These are phyloP conservation scores for Pempheris klunzingeri DNA, from an alignment of 2,797 vertebrate genomes.

Conservation along the genomic window DNA sequence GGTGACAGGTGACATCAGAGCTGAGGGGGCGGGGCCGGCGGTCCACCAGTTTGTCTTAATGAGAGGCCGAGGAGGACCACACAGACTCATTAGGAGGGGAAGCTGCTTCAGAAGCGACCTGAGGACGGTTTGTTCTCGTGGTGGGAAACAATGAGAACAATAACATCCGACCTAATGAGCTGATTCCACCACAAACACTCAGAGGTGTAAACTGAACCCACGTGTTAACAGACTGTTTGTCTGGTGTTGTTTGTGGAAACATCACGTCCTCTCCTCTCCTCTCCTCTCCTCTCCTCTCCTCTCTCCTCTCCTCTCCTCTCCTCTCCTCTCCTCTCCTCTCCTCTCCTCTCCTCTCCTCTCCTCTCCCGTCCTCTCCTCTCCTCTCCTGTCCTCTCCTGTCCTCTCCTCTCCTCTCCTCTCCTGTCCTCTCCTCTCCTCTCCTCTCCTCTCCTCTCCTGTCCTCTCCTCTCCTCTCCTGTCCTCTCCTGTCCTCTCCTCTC, in stretches of 20 bases:
- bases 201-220: constrained; percentile 3
- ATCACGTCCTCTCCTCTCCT: neutral
- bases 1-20: neutral
- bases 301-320: neutral
- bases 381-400: neutral
- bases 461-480: neutral
- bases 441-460: neutral
- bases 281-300: neutral
- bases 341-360: neutral
- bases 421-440: no score
- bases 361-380: no score
- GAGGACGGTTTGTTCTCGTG: constrained; percentile 20
- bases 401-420: no score
- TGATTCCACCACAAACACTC: constrained; percentile 12
- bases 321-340: neutral
- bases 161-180: constrained; percentile 40
- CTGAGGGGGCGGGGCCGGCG: neutral
- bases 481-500: no score
- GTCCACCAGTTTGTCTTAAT: constrained; percentile 29
- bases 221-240: constrained; percentile 29
- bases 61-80: constrained; percentile 17
- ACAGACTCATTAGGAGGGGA: constrained; percentile 45
- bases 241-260: neutral
- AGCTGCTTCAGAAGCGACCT: constrained; percentile 27
- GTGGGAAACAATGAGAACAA: constrained; percentile 18